phyloP scores from a whole-genome alignment of 64 coral and sea anemone species.

The Stichodactyla mertensii region DNA sequence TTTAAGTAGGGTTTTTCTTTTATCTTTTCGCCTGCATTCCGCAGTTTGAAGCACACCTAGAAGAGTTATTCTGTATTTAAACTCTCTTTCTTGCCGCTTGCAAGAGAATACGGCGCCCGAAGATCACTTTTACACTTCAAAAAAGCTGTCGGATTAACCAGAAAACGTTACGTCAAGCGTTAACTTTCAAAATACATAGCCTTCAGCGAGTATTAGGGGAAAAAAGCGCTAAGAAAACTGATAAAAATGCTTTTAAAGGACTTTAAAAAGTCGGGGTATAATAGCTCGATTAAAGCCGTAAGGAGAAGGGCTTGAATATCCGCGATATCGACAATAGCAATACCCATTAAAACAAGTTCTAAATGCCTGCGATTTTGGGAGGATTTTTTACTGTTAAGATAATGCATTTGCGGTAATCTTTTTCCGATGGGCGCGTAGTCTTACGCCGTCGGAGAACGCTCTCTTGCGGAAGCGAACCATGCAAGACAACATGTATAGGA shows the following conservation, averaged over 20 bases:
- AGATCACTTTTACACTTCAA: not conserved
- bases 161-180: not conserved
- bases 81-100: not conserved
- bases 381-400: not conserved
- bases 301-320: not conserved
- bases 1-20: not conserved
- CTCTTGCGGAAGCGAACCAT: not conserved
- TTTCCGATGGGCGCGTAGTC: not conserved
- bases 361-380: not conserved
- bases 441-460: not conserved
- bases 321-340: not conserved
- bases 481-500: not conserved
- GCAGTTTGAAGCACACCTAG: not conserved
- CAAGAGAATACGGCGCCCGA: not conserved
- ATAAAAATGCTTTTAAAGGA: constrained; percentile 12
- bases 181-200: not conserved
- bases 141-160: not conserved
- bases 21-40: not conserved
- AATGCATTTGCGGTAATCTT: not conserved
- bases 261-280: not conserved
- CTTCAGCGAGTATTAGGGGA: not conserved
- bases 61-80: not conserved
- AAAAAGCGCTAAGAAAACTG: not conserved
- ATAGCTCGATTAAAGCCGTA: not conserved
- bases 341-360: not conserved